Base-by-base conservation (phyloP, 2,888 invertebrate genomes). In the Lasioglossum calceatum region DNA sequence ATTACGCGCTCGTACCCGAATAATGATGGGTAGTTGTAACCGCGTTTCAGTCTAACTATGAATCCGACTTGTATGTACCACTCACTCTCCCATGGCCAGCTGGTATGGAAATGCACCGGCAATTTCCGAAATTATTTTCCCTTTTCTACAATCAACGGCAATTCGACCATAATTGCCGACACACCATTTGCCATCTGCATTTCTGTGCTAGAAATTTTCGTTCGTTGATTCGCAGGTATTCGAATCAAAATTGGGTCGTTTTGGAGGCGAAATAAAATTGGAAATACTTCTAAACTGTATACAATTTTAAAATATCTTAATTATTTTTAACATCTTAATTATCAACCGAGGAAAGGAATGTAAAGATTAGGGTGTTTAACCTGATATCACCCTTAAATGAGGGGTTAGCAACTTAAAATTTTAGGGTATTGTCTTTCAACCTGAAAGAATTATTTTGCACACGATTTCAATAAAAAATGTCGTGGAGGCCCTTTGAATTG, bases 1-100 rank as follows among this genome's bases (percentile, higher is more conserved):
- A 90, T 90, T 90, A 90, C 79, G 81, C 71, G 81, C 54, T 73
- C 71, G 82, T 82, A 78, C 27, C 70, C 64, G 86, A 85, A 84
- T 64, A 79, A 81, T 85, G 77, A 86, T 78, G 54, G 54, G 82
- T 76, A 85, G 79, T 58, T 72, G 84, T 70, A 85, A 79, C 77
- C 50, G 74, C 50, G 77, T 77, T 44, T 32, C 64, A 64, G 76
- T 78, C 42, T 71, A 77, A 64, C 76, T 67, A 67, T 19, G 67
- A 67, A 67, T 67, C 67, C 67, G 36, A 36, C 8, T n/a, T 64
- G 64, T 16, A 54, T 54, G 54, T 23, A 54, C 54, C 54, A 54
- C 23, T 54, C 54, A 3, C 70, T 74, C 64, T 81, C 76, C 58
- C 81, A 81, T 81, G 78, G 54, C 27, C 70, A 64, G 39, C n/a